These are phyloP conservation scores for Volucella inanis DNA, from an alignment of 2,888 invertebrate genomes.

Conservation along the genomic window DNA sequence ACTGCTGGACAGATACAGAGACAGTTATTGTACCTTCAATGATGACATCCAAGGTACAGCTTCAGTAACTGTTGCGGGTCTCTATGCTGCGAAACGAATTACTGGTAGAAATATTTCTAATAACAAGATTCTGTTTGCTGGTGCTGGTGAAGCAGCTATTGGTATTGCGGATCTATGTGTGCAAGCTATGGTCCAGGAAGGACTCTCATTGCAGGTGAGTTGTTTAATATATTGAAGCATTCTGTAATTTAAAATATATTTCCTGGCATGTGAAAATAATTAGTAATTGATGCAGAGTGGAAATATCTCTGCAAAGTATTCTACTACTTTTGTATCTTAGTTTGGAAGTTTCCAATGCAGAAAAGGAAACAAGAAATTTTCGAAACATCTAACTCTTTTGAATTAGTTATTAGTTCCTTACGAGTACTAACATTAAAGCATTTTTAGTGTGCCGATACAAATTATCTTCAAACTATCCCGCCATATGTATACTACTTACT, in stretches of 20 bases:
- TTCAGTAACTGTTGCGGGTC: constrained; percentile 96
- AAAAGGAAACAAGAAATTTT: too few relatives aligned
- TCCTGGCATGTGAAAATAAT: not conserved
- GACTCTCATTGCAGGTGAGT: constrained; percentile 83
- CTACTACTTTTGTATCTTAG: too few relatives aligned
- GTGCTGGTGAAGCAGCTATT: constrained; percentile 95
- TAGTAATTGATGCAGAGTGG: too few relatives aligned
- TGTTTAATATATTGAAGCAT: not conserved
- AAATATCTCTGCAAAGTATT: too few relatives aligned
- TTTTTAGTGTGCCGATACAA: too few relatives aligned
- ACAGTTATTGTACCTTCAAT: constrained; percentile 98
- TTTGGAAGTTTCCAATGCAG: too few relatives aligned
- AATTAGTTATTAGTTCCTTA: too few relatives aligned
- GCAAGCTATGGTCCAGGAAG: constrained; percentile 92
- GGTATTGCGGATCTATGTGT: constrained; percentile 96
- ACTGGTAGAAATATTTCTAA: constrained; percentile 90
- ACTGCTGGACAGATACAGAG: constrained; percentile 94
- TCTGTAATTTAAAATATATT: constrained; percentile 2
- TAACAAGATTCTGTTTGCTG: constrained; percentile 95
- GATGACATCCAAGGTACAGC: constrained; percentile 99
- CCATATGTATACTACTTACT: too few relatives aligned
- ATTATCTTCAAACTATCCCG: too few relatives aligned
- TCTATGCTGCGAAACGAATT: constrained; percentile 84
- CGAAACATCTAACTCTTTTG: too few relatives aligned
- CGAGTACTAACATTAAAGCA: too few relatives aligned